Evolutionary conservation across 1,140 invertebrate genomes (phyloP).

Genomic region (Lethocerus indicus): DNA sequence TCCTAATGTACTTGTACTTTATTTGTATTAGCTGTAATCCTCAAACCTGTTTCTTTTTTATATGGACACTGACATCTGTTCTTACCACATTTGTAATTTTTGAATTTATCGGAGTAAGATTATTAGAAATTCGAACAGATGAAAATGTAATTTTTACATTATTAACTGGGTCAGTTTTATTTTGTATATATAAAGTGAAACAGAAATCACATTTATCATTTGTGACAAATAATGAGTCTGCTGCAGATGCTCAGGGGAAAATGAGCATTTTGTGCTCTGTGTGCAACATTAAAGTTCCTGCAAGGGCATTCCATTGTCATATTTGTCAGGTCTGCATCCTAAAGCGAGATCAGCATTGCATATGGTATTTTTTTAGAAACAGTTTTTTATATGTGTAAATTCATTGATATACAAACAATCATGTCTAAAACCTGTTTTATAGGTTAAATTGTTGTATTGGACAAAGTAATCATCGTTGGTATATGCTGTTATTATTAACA

Average conservation of each 20-base stretch:
- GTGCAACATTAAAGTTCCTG: slow-evolving; percentile 18
- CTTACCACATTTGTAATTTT: slow-evolving; percentile 43
- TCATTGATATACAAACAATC: slow-evolving; percentile 23
- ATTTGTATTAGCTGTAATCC: slow-evolving; percentile 38
- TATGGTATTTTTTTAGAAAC: slow-evolving; percentile 23
- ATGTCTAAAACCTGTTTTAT: slow-evolving; percentile 13
- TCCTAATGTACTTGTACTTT: slow-evolving; percentile 39
- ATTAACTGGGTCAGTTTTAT: slow-evolving; percentile 31
- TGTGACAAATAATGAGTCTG: slow-evolving; percentile 22
- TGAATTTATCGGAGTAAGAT: slow-evolving; percentile 37
- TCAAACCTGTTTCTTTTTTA: slow-evolving; percentile 45
- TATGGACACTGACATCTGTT: slow-evolving; percentile 45
- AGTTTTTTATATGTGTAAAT: slow-evolving; percentile 14
- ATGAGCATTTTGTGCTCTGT: slow-evolving; percentile 14
- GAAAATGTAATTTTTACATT: slow-evolving; percentile 44
- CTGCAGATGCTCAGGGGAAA: slow-evolving; percentile 24
- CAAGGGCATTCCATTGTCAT: slow-evolving; percentile 22
- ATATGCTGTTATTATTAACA: slow-evolving; percentile 36
- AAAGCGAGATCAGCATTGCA: slow-evolving; percentile 29
- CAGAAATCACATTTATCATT: slow-evolving; percentile 25
- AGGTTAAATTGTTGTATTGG: slow-evolving; percentile 58
- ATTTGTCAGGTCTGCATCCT: slow-evolving; percentile 28
- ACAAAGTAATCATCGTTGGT: slow-evolving; percentile 40
- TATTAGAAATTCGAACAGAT: slow-evolving; percentile 43
- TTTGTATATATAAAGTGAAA: slow-evolving; percentile 36